phyloP scores from a whole-genome alignment of 2,888 invertebrate genomes.

The Spilarctia lutea region DNA sequence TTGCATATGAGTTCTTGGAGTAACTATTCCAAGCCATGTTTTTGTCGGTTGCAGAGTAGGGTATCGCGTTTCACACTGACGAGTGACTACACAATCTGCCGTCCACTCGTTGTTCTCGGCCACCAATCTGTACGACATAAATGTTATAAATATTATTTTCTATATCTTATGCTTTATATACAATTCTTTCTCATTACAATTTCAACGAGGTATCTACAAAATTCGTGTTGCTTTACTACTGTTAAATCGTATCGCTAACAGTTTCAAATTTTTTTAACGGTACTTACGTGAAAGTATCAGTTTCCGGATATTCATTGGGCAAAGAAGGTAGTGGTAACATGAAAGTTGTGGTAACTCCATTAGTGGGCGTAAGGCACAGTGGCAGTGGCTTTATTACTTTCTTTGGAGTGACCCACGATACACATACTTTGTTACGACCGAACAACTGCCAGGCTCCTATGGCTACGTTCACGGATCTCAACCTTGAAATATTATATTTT shows the following conservation, averaged over 20 bases:
- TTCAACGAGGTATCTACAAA: neutral
- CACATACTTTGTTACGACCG: constrained; percentile 50
- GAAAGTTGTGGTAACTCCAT: constrained; percentile 36
- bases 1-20: constrained; percentile 54
- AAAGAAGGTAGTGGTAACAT: constrained; percentile 51
- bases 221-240: neutral
- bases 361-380: constrained; percentile 40
- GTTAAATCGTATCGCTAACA: too few relatives aligned
- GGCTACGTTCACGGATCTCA: constrained; percentile 47
- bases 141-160: neutral
- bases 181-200: neutral
- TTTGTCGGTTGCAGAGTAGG: constrained; percentile 56
- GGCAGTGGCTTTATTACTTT: constrained; percentile 31
- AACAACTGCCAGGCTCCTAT: constrained; percentile 67
- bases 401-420: constrained; percentile 47
- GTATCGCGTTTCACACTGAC: constrained; percentile 56
- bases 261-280: too few relatives aligned
- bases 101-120: constrained; percentile 57
- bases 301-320: constrained; percentile 54
- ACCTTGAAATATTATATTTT: constrained; percentile 37
- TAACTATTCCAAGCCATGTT: constrained; percentile 64
- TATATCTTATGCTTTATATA: too few relatives aligned
- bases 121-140: constrained; percentile 34
- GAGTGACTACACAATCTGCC: constrained; percentile 49
- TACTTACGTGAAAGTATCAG: constrained; percentile 63